Percentiles rank a stretch among this genome's conserved stretches.
Evolutionary conservation across 1,140 invertebrate species (phyloP).

Genomic region (Streblospio benedicti): DNA sequence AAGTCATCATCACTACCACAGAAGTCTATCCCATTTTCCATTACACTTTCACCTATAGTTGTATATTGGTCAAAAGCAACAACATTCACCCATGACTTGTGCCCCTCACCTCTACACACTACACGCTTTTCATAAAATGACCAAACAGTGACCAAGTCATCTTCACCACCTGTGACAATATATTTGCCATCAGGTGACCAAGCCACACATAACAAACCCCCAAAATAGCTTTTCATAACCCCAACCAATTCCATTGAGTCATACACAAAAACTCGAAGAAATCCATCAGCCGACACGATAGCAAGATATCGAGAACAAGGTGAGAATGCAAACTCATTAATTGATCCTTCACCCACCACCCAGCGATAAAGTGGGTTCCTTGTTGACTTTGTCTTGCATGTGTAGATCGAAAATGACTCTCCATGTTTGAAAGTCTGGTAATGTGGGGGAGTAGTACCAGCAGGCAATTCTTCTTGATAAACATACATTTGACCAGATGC

Average conservation of each 20-base stretch:
- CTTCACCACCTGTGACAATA: slow-evolving; percentile 93
- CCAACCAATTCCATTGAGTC: slow-evolving; percentile 86
- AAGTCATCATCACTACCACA: slow-evolving; percentile 41
- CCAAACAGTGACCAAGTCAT: slow-evolving; percentile 98
- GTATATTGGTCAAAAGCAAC: slow-evolving; percentile 94
- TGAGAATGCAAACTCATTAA: slow-evolving; percentile 97
- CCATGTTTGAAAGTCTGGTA: slow-evolving; percentile 94
- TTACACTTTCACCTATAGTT: slow-evolving; percentile 48
- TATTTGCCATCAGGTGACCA: slow-evolving; percentile 96
- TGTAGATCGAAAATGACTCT: slow-evolving; percentile 85
- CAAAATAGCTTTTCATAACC: slow-evolving; percentile 85
- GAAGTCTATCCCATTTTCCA: slow-evolving; percentile 27
- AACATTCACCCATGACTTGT: slow-evolving; percentile 86
- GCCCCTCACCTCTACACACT: slow-evolving; percentile 85
- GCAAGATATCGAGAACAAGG: slow-evolving; percentile 83
- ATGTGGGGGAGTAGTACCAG: slow-evolving; percentile 68
- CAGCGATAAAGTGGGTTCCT: slow-evolving; percentile 79
- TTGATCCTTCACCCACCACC: slow-evolving; percentile 63
- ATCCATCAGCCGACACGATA: slow-evolving; percentile 79
- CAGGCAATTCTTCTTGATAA: slow-evolving; percentile 90
- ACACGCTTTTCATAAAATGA: slow-evolving; percentile 85
- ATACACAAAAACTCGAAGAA: slow-evolving; percentile 91
- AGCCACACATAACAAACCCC: slow-evolving; percentile 83
- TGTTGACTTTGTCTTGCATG: slow-evolving; percentile 91
- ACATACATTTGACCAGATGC: slow-evolving; percentile 94